Conservation (phyloP, 2,888 invertebrate genomes). For the Pterostichus niger region DNA sequence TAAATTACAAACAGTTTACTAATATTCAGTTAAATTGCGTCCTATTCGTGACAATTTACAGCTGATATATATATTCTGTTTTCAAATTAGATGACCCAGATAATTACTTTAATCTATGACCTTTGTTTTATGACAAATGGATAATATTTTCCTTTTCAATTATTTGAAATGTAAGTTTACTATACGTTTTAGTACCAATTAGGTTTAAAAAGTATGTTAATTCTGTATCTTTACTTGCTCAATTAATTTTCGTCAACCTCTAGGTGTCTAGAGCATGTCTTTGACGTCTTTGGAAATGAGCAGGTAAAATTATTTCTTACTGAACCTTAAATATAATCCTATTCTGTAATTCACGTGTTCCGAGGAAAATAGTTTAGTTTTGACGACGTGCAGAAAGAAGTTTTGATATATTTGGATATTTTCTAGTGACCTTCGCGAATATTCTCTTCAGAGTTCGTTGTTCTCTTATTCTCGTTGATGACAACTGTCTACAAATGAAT, state of each 20-base stretch:
- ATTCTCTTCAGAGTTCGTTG: slow-evolving; percentile 52
- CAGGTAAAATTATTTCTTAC: slow-evolving; percentile 9
- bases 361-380: slow-evolving; percentile 45
- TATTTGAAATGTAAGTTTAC: neutral
- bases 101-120: slow-evolving; percentile 26
- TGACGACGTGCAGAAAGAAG: slow-evolving; percentile 47
- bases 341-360: slow-evolving; percentile 50
- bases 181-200: neutral
- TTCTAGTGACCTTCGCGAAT: slow-evolving; percentile 53
- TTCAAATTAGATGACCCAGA: slow-evolving; percentile 23
- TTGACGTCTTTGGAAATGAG: neutral
- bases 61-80: neutral
- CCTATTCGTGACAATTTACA: slow-evolving; percentile 4
- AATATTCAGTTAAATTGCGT: neutral
- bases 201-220: neutral
- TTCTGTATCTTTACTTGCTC: neutral
- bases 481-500: slow-evolving; percentile 43
- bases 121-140: slow-evolving; percentile 10
- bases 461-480: slow-evolving; percentile 47
- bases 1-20: neutral
- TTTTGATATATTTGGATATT: slow-evolving; percentile 23
- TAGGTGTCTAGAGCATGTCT: too few relatives aligned
- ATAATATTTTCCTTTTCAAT: neutral
- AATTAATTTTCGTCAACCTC: neutral
- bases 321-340: slow-evolving; percentile 38